Conservation (phyloP, 2,888 invertebrate species). For the Torymus tubicola region DNA sequence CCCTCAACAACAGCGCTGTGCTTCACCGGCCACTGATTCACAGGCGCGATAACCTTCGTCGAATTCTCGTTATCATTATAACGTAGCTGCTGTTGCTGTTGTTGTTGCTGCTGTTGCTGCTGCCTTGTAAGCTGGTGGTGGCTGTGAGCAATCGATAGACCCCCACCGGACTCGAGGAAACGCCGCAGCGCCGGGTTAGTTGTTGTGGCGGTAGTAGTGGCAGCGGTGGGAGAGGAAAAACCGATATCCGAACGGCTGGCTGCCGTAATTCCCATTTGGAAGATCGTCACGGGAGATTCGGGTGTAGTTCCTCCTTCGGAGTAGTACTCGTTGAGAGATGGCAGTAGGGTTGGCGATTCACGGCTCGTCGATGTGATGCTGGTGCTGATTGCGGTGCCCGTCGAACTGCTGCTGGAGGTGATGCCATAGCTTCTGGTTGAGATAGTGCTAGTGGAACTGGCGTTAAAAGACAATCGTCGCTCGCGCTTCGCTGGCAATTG, state of each 20-base stretch:
- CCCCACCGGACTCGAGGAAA: neutral
- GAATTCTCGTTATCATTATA: constrained; percentile 26
- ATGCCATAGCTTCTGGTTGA: too few relatives aligned
- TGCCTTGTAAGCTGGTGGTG: constrained; percentile 1
- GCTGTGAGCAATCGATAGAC: constrained; percentile 31
- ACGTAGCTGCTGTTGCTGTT: too few relatives aligned
- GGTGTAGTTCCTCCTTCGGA: neutral
- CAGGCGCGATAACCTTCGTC: constrained; percentile 32
- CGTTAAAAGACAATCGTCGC: constrained; percentile 42
- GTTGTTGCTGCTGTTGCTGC: neutral
- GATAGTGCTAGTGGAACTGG: too few relatives aligned
- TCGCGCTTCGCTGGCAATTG: constrained; percentile 19
- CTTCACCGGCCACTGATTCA: constrained; percentile 83
- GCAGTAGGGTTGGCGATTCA: neutral
- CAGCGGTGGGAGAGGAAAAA: neutral
- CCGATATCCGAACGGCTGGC: neutral
- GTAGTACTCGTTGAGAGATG: neutral
- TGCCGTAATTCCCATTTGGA: neutral
- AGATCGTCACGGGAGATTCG: constrained; percentile 15
- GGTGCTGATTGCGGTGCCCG: neutral
- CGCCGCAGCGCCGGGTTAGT: neutral
- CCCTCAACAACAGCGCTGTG: constrained; percentile 89
- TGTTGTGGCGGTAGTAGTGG: too few relatives aligned
- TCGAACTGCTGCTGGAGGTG: too few relatives aligned
- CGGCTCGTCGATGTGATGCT: too few relatives aligned